phyloP scores from a whole-genome alignment of 1,140 invertebrate species.

The Aplysia californica region DNA sequence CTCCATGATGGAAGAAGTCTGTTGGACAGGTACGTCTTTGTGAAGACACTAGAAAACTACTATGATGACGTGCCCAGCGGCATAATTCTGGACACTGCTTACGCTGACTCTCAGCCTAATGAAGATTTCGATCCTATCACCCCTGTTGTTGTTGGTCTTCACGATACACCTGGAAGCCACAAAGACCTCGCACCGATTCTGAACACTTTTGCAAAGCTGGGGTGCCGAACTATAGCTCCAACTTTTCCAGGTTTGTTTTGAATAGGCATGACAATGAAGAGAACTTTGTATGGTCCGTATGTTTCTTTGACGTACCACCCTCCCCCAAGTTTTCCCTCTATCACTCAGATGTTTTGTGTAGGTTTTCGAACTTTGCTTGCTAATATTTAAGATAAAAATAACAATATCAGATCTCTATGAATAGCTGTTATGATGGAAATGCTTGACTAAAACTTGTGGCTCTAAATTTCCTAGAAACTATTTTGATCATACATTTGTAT shows the following conservation, averaged over 20 bases:
- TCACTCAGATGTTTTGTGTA: no score
- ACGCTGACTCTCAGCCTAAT: slow-evolving; percentile 37
- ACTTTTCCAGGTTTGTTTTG: slow-evolving; percentile 37
- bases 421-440: no score
- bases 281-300: not conserved
- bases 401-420: no score
- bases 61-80: slow-evolving; percentile 36
- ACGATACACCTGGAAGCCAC: slow-evolving; percentile 32
- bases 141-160: slow-evolving; percentile 35
- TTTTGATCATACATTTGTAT: no score
- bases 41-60: slow-evolving; percentile 6
- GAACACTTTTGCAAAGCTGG: slow-evolving; percentile 31
- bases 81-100: slow-evolving; percentile 37
- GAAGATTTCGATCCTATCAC: slow-evolving; percentile 23
- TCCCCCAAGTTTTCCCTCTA: not conserved
- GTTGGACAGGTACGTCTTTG: slow-evolving; percentile 25
- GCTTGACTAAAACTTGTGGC: no score
- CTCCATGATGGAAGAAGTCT: slow-evolving; percentile 15
- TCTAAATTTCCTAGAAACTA: no score
- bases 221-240: slow-evolving; percentile 37
- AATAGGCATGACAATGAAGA: not conserved
- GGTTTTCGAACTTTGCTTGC: no score
- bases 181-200: slow-evolving; percentile 34
- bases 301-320: not conserved
- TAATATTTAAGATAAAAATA: no score